Evolutionary conservation across 2,888 invertebrate genomes (phyloP), one percentile per base, ranked within the genome.

Genomic region (Camponotus fellah): DNA sequence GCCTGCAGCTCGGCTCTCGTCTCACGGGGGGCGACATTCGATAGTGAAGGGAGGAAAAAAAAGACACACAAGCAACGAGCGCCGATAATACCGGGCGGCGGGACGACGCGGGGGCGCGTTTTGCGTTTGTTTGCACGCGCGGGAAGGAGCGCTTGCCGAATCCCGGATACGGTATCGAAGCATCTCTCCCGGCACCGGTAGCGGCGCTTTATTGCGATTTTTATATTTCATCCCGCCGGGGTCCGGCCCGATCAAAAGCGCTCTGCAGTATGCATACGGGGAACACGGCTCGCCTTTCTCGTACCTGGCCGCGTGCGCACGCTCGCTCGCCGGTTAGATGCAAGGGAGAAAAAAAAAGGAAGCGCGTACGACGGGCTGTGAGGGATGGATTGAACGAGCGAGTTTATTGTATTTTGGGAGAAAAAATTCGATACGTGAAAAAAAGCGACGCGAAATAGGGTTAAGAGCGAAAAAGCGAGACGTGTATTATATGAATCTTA

Each of bases 151-250:
- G 86, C 75, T 64, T 68, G 80, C 76, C 86, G 90, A 89, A 89
- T 90, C 88, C 90, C 89, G 90, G 89, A 90, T 90, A 88, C 90
- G 88, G 88, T 88, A 90, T 89, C 90, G 90, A 88, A 88, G 86
- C 89, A 90, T 89, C 85, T 81, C 84, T 76, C 85, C 87, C 88
- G 86, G 86, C 86, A 87, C 88, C 85, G 91, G 88, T 88, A 89
- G 90, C 88, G 88, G 84, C 88, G 91, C 91, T 92, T 93, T 91
- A 93, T 92, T 92, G 91, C 92, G 89, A 92, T 92, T 93, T 93
- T 93, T 91, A 92, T 92, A 92, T 92, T 93, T 93, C 90, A 92
- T 93, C 90, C 86, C 89, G 86, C 86, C 86, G 88, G 85, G 89
- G 87, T 87, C 89, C 90, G 87, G 90, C 66, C 88, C 91, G 91